phyloP scores from a whole-genome alignment of 1,140 invertebrate genomes.

The Pomacea maculata region DNA sequence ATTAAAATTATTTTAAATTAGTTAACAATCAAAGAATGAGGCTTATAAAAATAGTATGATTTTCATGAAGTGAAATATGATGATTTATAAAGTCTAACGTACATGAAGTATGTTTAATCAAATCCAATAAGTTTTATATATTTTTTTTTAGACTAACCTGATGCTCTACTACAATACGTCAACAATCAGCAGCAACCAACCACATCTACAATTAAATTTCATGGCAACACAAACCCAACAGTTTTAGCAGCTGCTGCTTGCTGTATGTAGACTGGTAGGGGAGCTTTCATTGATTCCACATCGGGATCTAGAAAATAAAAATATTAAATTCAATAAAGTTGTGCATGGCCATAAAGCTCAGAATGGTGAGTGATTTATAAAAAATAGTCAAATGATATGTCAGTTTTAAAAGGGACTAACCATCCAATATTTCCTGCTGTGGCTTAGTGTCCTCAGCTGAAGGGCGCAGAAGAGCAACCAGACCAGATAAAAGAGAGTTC shows the following conservation, averaged over 20 bases:
- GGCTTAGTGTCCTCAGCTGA: conserved; percentile 54
- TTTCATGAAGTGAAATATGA: no score
- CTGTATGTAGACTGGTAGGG: conserved; percentile 63
- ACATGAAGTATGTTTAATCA: no score
- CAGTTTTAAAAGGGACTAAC: conserved; percentile 19
- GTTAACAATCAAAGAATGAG: no score
- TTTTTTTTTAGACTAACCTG: no score
- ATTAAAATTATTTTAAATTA: no score
- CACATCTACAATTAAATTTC: no score
- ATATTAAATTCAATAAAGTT: neutral
- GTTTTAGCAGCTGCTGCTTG: conserved; percentile 66
- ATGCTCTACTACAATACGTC: neutral
- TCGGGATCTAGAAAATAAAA: conserved; percentile 50
- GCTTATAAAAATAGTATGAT: no score
- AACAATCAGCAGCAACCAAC: neutral
- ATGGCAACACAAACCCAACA: conserved; percentile 51
- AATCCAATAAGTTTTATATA: no score
- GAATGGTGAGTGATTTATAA: no score
- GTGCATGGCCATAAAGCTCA: no score
- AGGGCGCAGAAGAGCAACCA: conserved; percentile 61
- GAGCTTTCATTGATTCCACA: conserved; percentile 52
- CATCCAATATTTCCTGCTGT: conserved; percentile 44
- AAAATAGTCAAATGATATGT: neutral
- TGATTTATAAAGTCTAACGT: no score
- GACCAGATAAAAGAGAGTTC: conserved; percentile 52